Percentiles rank a stretch among this genome's conserved stretches.
Conservation (phyloP, 1,140 invertebrate genomes). For the Heliconius melpomene region DNA sequence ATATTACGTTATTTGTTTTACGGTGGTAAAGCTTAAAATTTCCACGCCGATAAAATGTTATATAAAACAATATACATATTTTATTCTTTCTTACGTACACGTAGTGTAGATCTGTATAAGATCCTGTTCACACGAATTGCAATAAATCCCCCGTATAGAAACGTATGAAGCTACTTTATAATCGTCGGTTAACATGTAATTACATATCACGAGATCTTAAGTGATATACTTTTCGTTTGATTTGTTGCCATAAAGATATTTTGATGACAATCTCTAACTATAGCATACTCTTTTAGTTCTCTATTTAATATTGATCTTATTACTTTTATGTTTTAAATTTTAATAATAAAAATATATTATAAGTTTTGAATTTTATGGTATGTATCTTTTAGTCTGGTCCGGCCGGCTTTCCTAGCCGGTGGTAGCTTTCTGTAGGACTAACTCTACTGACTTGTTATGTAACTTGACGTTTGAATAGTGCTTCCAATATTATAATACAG, state of each 20-base stretch:
- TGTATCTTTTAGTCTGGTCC: no score
- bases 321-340: no score
- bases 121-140: constrained; percentile 6
- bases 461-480: no score
- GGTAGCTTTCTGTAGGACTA: no score
- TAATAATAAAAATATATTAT: no score
- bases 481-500: no score
- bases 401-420: no score
- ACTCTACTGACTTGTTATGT: no score
- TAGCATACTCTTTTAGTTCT: neutral
- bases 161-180: constrained; percentile 8
- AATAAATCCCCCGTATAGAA: constrained; percentile 4
- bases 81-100: neutral
- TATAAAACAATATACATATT: neutral
- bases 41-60: no score
- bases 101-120: neutral
- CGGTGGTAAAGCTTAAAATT: no score
- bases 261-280: constrained; percentile 3
- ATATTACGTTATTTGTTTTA: no score
- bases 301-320: neutral
- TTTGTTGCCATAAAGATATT: neutral
- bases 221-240: constrained; percentile 14
- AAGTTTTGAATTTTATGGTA: no score
- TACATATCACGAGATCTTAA: constrained; percentile 4
- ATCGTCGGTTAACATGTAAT: constrained; percentile 12